A percentile compares a stretch with the other conserved stretches of the same genome.
phyloP scores from a whole-genome alignment of 2,797 vertebrate genomes.

The Manis crassicaudata region DNA sequence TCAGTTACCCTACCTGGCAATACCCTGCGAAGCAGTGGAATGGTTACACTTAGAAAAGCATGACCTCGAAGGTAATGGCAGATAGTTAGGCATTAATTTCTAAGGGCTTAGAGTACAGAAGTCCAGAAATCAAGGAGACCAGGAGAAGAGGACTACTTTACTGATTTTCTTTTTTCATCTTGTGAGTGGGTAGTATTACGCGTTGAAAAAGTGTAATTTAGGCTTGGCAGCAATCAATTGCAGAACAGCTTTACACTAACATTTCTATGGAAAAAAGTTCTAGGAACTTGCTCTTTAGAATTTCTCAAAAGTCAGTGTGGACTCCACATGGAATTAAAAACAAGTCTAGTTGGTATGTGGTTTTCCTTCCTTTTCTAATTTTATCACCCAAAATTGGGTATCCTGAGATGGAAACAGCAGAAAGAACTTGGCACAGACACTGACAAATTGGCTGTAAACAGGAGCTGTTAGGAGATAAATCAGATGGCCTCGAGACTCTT shows the following conservation, averaged over 20 bases:
- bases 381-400: background rate
- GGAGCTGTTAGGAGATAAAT: background rate
- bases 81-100: background rate
- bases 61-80: background rate
- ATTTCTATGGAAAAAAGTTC: background rate
- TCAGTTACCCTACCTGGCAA: background rate
- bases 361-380: conserved; percentile 46
- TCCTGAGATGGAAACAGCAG: background rate
- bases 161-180: conserved; percentile 56
- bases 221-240: conserved; percentile 61
- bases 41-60: background rate
- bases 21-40: background rate
- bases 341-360: background rate
- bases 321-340: background rate
- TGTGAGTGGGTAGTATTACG: conserved; percentile 22
- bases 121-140: conserved; percentile 53
- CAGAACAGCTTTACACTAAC: conserved; percentile 10
- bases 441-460: background rate
- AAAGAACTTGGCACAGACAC: background rate
- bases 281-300: conserved; percentile 57
- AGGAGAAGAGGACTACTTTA: conserved; percentile 5
- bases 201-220: conserved; percentile 49
- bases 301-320: conserved; percentile 49
- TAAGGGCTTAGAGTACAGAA: background rate
- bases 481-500: background rate